Evolutionary conservation across 2,113 vertebrate species (phyloP).

Genomic region (Passer domesticus): DNA sequence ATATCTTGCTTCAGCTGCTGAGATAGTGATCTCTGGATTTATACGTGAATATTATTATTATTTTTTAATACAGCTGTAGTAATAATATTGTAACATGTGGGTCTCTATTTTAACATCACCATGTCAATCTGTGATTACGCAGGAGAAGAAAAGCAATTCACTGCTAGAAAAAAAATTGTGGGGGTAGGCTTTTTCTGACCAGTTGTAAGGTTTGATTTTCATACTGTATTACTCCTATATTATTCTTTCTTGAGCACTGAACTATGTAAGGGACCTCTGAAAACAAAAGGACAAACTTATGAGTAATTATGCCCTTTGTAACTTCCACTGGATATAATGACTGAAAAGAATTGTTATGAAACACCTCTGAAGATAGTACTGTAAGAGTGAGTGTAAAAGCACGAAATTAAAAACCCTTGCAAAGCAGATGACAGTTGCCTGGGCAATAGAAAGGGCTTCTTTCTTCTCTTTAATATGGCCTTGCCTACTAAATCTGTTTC

Average conservation of each 20-base stretch:
- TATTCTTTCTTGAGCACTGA: neutral
- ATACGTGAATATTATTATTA: neutral
- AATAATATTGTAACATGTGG: neutral
- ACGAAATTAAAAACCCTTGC: neutral
- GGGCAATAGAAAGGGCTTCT: neutral
- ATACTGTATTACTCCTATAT: neutral
- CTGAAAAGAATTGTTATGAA: slow-evolving; percentile 19
- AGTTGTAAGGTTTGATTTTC: neutral
- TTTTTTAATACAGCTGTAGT: neutral
- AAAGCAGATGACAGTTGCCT: slow-evolving; percentile 7
- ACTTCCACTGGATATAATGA: neutral
- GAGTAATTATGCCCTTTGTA: neutral
- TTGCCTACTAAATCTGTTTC: neutral
- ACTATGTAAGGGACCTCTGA: neutral
- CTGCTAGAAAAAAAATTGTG: neutral
- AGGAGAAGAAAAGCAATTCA: neutral
- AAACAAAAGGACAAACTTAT: neutral
- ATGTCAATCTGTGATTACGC: neutral
- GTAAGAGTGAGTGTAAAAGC: neutral
- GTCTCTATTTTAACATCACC: neutral
- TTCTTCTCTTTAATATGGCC: neutral
- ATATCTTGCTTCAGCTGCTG: neutral
- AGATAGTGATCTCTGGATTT: neutral
- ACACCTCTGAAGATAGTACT: neutral
- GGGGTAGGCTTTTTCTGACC: neutral